Evolutionary conservation across 2,113 vertebrate species (phyloP).

Genomic region (Melospiza georgiana): DNA sequence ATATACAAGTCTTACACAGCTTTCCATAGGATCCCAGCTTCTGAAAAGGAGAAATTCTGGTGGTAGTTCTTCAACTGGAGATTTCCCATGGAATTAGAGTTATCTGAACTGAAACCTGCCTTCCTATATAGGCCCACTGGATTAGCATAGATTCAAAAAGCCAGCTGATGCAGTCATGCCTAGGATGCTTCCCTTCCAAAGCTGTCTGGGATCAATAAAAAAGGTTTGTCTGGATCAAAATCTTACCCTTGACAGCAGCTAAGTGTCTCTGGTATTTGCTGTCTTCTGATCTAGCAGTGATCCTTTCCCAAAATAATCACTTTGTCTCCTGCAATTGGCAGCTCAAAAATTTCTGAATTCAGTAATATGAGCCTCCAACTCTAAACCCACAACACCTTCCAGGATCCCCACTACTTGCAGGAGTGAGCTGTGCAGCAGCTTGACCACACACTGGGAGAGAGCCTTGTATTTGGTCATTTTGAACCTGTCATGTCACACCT

Average conservation of each 20-base stretch:
- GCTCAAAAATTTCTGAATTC: neutral
- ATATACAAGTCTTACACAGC: neutral
- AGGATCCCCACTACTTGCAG: neutral
- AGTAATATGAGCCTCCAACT: neutral
- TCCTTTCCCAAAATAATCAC: neutral
- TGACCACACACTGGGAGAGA: neutral
- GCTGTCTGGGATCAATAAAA: neutral
- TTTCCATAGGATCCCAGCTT: neutral
- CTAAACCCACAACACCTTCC: neutral
- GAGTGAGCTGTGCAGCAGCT: neutral
- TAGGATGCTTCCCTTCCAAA: neutral
- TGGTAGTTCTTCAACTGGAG: neutral
- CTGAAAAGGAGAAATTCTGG: neutral
- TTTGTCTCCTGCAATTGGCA: neutral
- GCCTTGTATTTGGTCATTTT: neutral
- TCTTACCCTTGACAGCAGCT: neutral
- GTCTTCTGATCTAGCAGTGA: neutral
- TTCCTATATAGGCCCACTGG: neutral
- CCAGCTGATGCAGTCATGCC: neutral
- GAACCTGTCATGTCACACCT: neutral
- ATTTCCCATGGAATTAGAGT: neutral
- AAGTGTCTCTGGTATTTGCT: neutral
- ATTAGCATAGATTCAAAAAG: neutral
- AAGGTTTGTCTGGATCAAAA: neutral
- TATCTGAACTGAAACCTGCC: neutral